Base-by-base conservation (phyloP, 2,113 vertebrate genomes). In the Pygoscelis antarcticus region DNA sequence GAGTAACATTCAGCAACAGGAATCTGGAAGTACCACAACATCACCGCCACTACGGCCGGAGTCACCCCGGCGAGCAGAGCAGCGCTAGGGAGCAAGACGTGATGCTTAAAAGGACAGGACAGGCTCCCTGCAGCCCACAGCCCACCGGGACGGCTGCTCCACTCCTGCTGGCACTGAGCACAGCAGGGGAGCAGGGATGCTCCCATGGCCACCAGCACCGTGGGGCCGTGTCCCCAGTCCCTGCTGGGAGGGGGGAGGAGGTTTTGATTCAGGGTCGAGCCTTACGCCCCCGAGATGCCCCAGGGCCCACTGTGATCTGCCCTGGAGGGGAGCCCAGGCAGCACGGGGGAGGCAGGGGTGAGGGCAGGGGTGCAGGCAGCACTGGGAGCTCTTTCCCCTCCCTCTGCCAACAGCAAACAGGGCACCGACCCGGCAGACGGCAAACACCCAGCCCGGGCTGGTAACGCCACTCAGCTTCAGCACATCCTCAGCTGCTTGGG, bases 41-140 rank as follows among this genome's bases (percentile, higher is more conserved):
- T 1, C 71, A 42, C 74, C 1, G 0, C 30, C 1, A 5, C 87
- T 3, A 23, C 0, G 8, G 75, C 62, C 5, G 0, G 55, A 18
- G 40, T 2, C 80, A 13, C 46, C n/a, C 34, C 3, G 1, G 38
- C 1, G 0, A 71, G 52, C 74, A 79, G 20, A 44, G 36, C n/a
- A 40, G 61, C 1, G 2, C 77, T 32, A 21, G 38, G n/a, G 80
- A 55, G 44, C 9, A 44, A 52, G 11, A 22, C 0, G 9, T 11
- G 49, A 22, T 30, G 22, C 15, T 36, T 6, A 21, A 65, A 36
- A 49, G 77, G 40, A 7, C 3, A 3, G 65, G 16, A 3, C 42
- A 34, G 25, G 32, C 47, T 71, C 30, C 51, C 18, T 4, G 1
- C 32, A 32, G 6, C 34, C 46, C 61, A 61, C 13, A 34, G 74